Evolutionary conservation across 2,113 vertebrate species (phyloP).

Genomic region (Mellivora capensis): DNA sequence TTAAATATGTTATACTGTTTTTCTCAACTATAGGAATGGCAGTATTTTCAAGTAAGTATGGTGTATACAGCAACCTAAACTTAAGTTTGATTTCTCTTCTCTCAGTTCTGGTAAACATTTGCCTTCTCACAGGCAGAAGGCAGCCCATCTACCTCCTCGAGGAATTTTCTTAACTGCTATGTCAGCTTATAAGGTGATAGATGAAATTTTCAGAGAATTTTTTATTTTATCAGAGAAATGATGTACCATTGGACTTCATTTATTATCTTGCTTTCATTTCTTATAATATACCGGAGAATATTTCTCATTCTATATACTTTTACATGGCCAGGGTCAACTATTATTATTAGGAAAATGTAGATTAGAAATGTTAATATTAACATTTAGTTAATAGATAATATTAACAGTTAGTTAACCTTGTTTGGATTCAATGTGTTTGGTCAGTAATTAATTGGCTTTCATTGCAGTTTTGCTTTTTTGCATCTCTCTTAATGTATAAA

Average conservation of each 20-base stretch:
- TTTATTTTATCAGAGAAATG: not conserved
- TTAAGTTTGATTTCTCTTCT: not conserved
- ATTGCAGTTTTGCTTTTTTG: not conserved
- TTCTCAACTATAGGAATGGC: not conserved
- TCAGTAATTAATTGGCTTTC: not conserved
- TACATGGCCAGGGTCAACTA: not conserved
- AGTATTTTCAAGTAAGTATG: not conserved
- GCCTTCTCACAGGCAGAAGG: not conserved
- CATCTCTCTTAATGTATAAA: not conserved
- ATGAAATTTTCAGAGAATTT: not conserved
- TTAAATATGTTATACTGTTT: not conserved
- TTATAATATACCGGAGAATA: not conserved
- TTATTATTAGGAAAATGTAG: not conserved
- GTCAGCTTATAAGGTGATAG: not conserved
- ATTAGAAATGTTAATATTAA: conserved; percentile 9
- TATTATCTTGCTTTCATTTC: not conserved
- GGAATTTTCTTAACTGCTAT: not conserved
- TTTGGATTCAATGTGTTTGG: not conserved
- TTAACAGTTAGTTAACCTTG: not conserved
- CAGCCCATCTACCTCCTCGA: not conserved
- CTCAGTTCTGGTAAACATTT: not conserved
- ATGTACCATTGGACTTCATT: not conserved
- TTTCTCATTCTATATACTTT: not conserved
- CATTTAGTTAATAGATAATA: not conserved
- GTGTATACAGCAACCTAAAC: not conserved